phyloP scores from a whole-genome alignment of 2,888 invertebrate genomes.

The Peribatodes rhomboidaria region DNA sequence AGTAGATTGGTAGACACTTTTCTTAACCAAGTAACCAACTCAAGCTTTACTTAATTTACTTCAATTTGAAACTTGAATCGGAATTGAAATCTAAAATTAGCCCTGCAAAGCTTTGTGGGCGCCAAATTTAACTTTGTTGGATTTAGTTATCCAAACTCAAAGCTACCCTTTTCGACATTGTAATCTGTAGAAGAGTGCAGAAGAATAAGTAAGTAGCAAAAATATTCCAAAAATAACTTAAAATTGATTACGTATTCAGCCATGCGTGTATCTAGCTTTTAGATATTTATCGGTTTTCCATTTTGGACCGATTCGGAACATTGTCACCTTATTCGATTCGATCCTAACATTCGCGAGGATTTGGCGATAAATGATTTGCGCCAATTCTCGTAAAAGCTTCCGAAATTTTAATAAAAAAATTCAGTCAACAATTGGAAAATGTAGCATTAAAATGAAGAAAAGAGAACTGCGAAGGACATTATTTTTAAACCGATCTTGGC shows the following conservation, averaged over 20 bases:
- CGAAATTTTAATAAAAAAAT: background rate
- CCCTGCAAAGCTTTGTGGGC: constrained; percentile 22
- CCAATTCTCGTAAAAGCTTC: background rate
- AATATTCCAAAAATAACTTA: background rate
- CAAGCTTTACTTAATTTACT: constrained; percentile 12
- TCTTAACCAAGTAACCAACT: background rate
- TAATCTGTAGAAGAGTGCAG: constrained; percentile 7
- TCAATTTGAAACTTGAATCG: constrained; percentile 16
- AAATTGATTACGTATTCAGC: background rate
- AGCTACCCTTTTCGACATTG: constrained; percentile 5
- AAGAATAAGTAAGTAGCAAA: background rate
- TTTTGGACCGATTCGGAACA: constrained; percentile 9
- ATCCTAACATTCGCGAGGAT: background rate
- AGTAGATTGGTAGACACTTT: no score
- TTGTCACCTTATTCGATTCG: background rate
- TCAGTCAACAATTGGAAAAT: background rate
- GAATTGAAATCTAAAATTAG: constrained; percentile 34
- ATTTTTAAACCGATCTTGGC: background rate
- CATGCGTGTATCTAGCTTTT: background rate
- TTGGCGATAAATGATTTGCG: background rate
- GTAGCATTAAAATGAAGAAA: background rate
- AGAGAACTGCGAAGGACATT: background rate
- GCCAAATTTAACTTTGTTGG: constrained; percentile 31
- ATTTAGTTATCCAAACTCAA: constrained; percentile 16
- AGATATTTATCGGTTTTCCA: constrained; percentile 1